Conservation (phyloP, 2,797 vertebrate genomes). For the Sebastes taczanowskii region DNA sequence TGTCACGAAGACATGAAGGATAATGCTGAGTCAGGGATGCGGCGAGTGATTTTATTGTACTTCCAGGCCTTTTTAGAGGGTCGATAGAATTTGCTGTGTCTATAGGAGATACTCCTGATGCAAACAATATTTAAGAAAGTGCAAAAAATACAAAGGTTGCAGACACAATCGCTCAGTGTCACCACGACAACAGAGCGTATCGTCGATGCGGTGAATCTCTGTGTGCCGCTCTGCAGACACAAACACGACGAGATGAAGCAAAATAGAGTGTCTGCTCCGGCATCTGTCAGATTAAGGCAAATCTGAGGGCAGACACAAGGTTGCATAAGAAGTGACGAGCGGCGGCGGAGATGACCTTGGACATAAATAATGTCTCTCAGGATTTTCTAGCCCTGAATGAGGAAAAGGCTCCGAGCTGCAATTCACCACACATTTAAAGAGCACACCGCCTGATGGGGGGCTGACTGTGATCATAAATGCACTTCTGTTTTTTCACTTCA, state of each 20-base stretch:
- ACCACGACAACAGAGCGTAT: slow-evolving; percentile 3
- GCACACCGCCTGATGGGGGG: background rate
- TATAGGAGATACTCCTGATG: background rate
- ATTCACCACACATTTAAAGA: background rate
- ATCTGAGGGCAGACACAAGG: slow-evolving; percentile 10
- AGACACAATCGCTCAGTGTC: background rate
- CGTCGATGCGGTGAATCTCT: background rate
- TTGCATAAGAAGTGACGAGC: slow-evolving; percentile 21
- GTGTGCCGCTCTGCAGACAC: background rate
- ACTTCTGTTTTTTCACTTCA: background rate
- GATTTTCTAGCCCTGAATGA: slow-evolving; percentile 1
- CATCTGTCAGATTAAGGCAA: slow-evolving; percentile 15
- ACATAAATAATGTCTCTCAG: slow-evolving; percentile 15
- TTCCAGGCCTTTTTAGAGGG: background rate
- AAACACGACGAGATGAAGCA: background rate
- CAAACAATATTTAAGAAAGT: background rate
- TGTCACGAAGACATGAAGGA: slow-evolving; percentile 10
- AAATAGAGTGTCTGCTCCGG: background rate
- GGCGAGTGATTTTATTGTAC: background rate
- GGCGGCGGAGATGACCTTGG: slow-evolving; percentile 9
- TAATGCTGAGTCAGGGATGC: slow-evolving; percentile 14
- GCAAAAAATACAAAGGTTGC: background rate
- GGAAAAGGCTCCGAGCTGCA: background rate
- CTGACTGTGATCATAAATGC: background rate
- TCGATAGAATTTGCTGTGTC: background rate